Evolutionary conservation across 2,113 vertebrate genomes (phyloP).

Genomic region (Nyctibius bracteatus): DNA sequence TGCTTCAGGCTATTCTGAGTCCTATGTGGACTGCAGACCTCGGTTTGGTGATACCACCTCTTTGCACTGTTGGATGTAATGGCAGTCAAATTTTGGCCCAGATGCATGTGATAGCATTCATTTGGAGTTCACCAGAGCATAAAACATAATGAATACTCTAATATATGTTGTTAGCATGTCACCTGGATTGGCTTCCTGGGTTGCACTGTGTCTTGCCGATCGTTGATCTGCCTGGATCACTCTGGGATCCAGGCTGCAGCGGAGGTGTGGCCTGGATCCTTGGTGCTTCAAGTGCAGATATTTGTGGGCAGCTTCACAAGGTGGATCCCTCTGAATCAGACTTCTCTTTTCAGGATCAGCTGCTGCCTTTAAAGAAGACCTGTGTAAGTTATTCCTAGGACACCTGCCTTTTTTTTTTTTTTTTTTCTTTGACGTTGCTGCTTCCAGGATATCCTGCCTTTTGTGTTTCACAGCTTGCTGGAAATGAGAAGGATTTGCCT

Average conservation of each 20-base stretch:
- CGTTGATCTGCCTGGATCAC: background rate
- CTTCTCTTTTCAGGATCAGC: background rate
- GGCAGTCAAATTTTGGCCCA: slow-evolving; percentile 48
- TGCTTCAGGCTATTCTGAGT: background rate
- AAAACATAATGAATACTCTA: background rate
- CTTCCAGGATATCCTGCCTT: slow-evolving; percentile 56
- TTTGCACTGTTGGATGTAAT: background rate
- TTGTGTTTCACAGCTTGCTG: background rate
- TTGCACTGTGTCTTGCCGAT: background rate
- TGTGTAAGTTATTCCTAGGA: background rate
- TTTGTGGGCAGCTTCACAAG: background rate
- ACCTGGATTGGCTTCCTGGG: background rate
- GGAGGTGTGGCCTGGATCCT: background rate
- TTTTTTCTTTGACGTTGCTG: background rate
- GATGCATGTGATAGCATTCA: slow-evolving; percentile 21
- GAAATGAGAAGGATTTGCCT: slow-evolving; percentile 5
- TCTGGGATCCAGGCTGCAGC: background rate
- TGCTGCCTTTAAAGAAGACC: background rate
- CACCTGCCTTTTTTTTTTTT: background rate
- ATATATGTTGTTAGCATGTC: background rate
- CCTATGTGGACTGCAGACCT: background rate
- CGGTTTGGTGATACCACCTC: background rate
- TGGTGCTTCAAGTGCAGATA: background rate
- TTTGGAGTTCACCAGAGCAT: background rate
- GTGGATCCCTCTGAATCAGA: background rate